Evolutionary conservation across 1,140 invertebrate species (phyloP), one percentile per base, ranked within the genome.

Genomic region (Atta texana): DNA sequence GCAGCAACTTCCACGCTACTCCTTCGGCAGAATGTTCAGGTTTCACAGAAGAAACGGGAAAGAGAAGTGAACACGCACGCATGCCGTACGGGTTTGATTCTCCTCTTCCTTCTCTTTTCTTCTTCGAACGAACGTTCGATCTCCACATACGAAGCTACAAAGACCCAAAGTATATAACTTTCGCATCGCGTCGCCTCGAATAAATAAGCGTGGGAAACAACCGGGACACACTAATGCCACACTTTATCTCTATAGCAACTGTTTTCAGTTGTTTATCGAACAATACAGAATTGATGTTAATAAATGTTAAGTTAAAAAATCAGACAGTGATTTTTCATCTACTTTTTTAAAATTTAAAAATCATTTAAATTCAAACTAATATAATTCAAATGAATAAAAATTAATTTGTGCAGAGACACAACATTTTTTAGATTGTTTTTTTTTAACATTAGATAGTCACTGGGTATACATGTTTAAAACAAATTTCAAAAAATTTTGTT

Each of bases 51-150:
- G 34, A 21, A 81, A 81, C 51, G 51, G 28, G 18, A 69, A 63
- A 69, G 21, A 57, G 66, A 71, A 68, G 63, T n/a, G 51, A 81
- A 14, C 64, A 49, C 31, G 64, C 64, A 81, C 51, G 78, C 61
- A 80, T 24, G 28, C 78, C 53, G 78, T 71, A 81, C 64, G 64
- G 64, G n/a, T 81, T 71, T 81, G 78, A 81, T 81, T 51, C 78
- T 81, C 51, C 34, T 44, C 44, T n/a, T 68, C 7, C 63, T 64
- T 6, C 39, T 44, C 28, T 51, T 18, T 44, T 51, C 39, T 16
- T 49, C 24, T 24, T 51, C 39, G 12, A 66, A 81, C 77, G 63
- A 69, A 69, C n/a, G 64, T 66, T 69, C 63, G 49, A 81, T 81
- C 77, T 81, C 64, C 63, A 81, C 77, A 31, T 81, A 81, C 77